These are phyloP conservation scores for Aurelia coerulea DNA, from an alignment of 30 jellyfish, hydroid and myxozoan species.

Conservation along the genomic window DNA sequence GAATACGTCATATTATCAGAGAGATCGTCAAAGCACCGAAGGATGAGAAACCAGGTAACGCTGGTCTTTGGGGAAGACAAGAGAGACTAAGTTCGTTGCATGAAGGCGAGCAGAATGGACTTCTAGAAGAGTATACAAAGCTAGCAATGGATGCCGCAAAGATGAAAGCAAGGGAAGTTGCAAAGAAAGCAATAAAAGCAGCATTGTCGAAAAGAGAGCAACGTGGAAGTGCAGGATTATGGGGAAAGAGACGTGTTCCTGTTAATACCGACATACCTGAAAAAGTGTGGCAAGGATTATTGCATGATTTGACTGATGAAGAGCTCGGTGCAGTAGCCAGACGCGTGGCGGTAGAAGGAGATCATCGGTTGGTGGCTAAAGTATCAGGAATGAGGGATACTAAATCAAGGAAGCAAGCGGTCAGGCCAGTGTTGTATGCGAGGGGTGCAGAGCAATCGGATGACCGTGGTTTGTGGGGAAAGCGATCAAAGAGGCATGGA, in stretches of 20 bases:
- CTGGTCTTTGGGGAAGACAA: too few relatives aligned
- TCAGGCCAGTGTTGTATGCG: too few relatives aligned
- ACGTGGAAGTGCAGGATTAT: constrained; percentile 27
- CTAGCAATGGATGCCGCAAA: constrained; percentile 1
- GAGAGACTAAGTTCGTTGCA: not conserved
- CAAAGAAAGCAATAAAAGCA: not conserved
- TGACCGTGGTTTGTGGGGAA: constrained; percentile 40
- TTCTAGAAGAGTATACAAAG: not conserved
- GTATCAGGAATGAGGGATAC: too few relatives aligned
- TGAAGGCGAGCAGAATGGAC: not conserved
- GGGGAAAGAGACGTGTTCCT: constrained; percentile 55
- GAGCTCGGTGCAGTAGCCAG: constrained; percentile 8
- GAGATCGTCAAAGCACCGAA: too few relatives aligned
- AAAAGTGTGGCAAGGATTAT: not conserved
- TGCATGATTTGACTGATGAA: not conserved
- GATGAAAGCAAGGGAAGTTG: constrained; percentile 11
- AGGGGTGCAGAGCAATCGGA: not conserved
- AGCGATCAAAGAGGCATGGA: constrained; percentile 5
- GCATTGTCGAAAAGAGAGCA: not conserved
- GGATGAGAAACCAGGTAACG: too few relatives aligned
- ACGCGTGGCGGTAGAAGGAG: too few relatives aligned
- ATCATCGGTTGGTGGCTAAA: too few relatives aligned
- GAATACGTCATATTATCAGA: too few relatives aligned
- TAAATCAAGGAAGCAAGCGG: too few relatives aligned
- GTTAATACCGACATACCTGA: not conserved